phyloP scores from a whole-genome alignment of 2,888 invertebrate genomes.

The Coenonympha arcania region DNA sequence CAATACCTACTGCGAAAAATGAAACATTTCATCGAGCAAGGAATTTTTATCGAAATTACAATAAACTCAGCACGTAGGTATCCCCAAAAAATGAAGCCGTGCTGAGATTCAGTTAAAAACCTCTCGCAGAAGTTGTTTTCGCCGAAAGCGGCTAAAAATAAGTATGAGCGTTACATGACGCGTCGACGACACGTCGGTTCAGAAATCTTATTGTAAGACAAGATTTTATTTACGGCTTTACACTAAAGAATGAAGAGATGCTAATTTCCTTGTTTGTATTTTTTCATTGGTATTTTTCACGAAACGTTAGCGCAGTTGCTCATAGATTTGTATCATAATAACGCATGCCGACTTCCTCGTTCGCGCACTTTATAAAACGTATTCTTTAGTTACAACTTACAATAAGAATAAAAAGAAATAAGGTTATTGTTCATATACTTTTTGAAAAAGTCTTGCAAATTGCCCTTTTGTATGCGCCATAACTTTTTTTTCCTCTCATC shows the following conservation, averaged over 20 bases:
- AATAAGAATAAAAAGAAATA: too few relatives aligned
- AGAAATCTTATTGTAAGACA: slow-evolving; percentile 1
- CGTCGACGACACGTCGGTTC: slow-evolving; percentile 11
- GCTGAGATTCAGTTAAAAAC: slow-evolving; percentile 24
- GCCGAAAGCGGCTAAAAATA: slow-evolving; percentile 33
- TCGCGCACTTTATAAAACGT: not conserved
- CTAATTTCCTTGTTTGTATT: not conserved
- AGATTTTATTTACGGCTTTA: slow-evolving; percentile 5
- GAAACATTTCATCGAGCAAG: not conserved
- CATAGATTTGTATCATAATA: not conserved
- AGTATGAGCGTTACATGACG: slow-evolving; percentile 31
- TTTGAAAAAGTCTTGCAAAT: too few relatives aligned
- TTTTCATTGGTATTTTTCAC: too few relatives aligned
- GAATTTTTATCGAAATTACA: not conserved
- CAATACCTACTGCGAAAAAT: not conserved
- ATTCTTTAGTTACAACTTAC: too few relatives aligned
- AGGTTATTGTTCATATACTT: too few relatives aligned
- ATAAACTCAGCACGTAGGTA: slow-evolving; percentile 9
- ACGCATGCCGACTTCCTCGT: not conserved
- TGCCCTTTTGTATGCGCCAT: too few relatives aligned
- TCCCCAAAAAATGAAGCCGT: slow-evolving; percentile 20
- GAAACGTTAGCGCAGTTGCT: not conserved
- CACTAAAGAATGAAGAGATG: not conserved
- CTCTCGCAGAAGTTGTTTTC: slow-evolving; percentile 29
- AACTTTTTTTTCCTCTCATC: too few relatives aligned